A percentile compares a stretch with the other conserved stretches of the same genome.
These are phyloP conservation scores for Struthio camelus DNA, from an alignment of 2,113 vertebrate genomes.

Conservation along the genomic window DNA sequence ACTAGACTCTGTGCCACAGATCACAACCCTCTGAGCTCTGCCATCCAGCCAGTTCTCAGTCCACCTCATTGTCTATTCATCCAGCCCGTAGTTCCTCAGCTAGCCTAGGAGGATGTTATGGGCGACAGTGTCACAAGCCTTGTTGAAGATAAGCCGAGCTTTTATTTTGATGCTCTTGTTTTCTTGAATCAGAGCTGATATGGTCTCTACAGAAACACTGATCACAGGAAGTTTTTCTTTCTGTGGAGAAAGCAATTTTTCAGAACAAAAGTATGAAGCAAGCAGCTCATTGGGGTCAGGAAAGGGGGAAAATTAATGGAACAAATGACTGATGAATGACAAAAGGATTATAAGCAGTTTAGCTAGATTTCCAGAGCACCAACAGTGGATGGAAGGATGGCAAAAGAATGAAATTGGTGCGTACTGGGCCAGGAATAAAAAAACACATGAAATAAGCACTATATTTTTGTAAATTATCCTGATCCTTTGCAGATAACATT, in stretches of 20 bases:
- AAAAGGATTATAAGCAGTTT: not conserved
- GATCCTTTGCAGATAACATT: not conserved
- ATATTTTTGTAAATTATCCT: not conserved
- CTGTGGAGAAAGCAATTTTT: not conserved
- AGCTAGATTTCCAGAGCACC: slow-evolving; percentile 15
- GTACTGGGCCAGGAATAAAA: not conserved
- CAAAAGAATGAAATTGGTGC: slow-evolving; percentile 4
- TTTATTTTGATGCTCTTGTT: not conserved
- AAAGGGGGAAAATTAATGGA: not conserved
- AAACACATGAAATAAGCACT: not conserved
- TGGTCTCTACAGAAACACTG: not conserved
- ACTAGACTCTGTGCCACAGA: too few relatives aligned
- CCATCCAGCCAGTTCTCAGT: too few relatives aligned
- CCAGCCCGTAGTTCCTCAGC: too few relatives aligned
- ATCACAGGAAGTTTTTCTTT: not conserved
- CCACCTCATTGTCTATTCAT: too few relatives aligned
- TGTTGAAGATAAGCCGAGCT: not conserved
- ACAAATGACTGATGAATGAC: not conserved
- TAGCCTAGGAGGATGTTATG: too few relatives aligned
- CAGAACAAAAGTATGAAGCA: not conserved
- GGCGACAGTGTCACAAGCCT: too few relatives aligned
- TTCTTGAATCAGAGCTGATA: not conserved
- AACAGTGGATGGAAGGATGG: not conserved
- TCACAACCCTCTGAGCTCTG: too few relatives aligned
- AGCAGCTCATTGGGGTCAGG: not conserved